Percentiles rank a stretch among this genome's conserved stretches.
Conservation (phyloP, 2,888 invertebrate genomes). For the Stictocephala bisonia region DNA sequence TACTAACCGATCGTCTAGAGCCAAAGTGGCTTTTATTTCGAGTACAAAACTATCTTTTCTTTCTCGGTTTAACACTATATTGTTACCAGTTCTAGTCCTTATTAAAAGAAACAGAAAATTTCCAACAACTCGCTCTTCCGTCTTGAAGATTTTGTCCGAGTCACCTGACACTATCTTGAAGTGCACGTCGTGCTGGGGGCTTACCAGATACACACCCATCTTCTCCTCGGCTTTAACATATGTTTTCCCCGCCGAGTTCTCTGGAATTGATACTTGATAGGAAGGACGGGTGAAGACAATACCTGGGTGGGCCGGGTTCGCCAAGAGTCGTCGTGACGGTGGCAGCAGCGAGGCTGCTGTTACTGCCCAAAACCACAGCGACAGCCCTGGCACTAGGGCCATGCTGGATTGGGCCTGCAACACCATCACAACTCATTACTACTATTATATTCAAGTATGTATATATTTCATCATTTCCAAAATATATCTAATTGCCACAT, state of each 20-base stretch:
- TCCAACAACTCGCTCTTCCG: conserved; percentile 27
- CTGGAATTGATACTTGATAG: conserved; percentile 33
- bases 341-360: neutral
- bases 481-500: no score
- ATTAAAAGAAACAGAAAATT: conserved; percentile 34
- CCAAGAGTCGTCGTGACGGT: neutral
- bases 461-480: no score
- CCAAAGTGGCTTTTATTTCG: conserved; percentile 17
- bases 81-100: conserved; percentile 39
- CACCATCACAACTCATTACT: no score
- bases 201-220: conserved; percentile 21
- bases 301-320: neutral
- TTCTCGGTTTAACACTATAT: conserved; percentile 38
- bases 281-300: conserved; percentile 7
- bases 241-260: conserved; percentile 34
- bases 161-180: conserved; percentile 38
- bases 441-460: no score
- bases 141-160: conserved; percentile 34
- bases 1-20: conserved; percentile 53
- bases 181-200: neutral
- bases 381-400: neutral
- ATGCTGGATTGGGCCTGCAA: conserved; percentile 22
- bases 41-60: conserved; percentile 40
- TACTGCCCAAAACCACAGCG: neutral
- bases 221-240: conserved; percentile 31